phyloP scores from a whole-genome alignment of 2,797 vertebrate genomes.

The Tangara arthus region DNA sequence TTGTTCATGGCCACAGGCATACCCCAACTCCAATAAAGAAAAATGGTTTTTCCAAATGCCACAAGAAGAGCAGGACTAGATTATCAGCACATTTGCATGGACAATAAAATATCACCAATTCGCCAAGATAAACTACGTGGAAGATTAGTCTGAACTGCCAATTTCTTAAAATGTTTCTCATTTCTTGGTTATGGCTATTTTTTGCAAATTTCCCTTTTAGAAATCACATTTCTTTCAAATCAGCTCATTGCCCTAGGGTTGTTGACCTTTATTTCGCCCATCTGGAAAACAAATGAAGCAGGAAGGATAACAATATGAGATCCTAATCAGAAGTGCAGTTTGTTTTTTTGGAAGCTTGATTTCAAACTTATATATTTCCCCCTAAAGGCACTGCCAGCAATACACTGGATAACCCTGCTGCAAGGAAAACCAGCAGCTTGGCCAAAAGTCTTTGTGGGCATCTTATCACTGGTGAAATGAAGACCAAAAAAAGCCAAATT shows the following conservation, averaged over 20 bases:
- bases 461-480: neutral
- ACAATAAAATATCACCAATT: slow-evolving; percentile 10
- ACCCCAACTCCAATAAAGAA: neutral
- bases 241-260: slow-evolving; percentile 61
- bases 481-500: neutral
- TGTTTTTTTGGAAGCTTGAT: slow-evolving; percentile 45
- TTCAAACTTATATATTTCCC: slow-evolving; percentile 53
- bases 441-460: neutral
- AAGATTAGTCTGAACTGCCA: slow-evolving; percentile 46
- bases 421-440: slow-evolving; percentile 18
- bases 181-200: slow-evolving; percentile 67
- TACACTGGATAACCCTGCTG: neutral
- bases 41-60: neutral
- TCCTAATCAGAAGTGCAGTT: slow-evolving; percentile 63
- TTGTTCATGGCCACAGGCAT: accelerated
- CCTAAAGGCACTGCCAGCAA: slow-evolving; percentile 49
- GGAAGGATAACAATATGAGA: slow-evolving; percentile 73
- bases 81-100: neutral
- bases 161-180: slow-evolving; percentile 61
- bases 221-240: slow-evolving; percentile 73
- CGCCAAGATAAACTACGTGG: slow-evolving; percentile 21
- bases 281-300: slow-evolving; percentile 77
- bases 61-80: neutral
- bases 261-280: slow-evolving; percentile 72
- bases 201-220: slow-evolving; percentile 68